These are phyloP conservation scores for Calameuta pallipes DNA, from an alignment of 2,888 invertebrate genomes.

Conservation along the genomic window DNA sequence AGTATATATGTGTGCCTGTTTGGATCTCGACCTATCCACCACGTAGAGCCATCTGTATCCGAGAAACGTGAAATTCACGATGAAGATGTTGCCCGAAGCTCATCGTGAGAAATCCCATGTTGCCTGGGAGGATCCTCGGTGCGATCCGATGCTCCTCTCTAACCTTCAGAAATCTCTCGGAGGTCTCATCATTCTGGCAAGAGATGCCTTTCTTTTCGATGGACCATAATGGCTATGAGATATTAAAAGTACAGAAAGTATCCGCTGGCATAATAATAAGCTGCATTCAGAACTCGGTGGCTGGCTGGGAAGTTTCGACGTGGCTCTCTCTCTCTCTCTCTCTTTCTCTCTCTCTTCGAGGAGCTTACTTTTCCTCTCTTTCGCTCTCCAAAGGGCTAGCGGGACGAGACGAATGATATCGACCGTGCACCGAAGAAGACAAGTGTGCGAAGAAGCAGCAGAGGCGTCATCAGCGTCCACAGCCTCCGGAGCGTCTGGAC, in stretches of 20 bases:
- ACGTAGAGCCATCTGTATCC: too few relatives aligned
- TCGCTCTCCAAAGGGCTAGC: background rate
- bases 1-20: too few relatives aligned
- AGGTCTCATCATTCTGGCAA: background rate
- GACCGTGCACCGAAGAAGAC: slow-evolving; percentile 20
- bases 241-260: background rate
- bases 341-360: background rate
- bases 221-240: background rate
- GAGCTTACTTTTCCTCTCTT: background rate
- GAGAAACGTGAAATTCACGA: too few relatives aligned
- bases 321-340: background rate
- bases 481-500: background rate
- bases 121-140: too few relatives aligned
- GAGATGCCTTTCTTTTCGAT: background rate
- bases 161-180: background rate
- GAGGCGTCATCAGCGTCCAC: background rate
- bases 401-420: slow-evolving; percentile 28
- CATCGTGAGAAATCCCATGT: too few relatives aligned
- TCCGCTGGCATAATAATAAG: background rate
- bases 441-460: slow-evolving; percentile 3
- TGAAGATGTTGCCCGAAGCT: too few relatives aligned
- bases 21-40: too few relatives aligned
- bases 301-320: background rate
- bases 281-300: background rate
- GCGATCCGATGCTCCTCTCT: too few relatives aligned